These are phyloP conservation scores for Cheilosia scutellata DNA, from an alignment of 2,888 invertebrate species.

Conservation along the genomic window DNA sequence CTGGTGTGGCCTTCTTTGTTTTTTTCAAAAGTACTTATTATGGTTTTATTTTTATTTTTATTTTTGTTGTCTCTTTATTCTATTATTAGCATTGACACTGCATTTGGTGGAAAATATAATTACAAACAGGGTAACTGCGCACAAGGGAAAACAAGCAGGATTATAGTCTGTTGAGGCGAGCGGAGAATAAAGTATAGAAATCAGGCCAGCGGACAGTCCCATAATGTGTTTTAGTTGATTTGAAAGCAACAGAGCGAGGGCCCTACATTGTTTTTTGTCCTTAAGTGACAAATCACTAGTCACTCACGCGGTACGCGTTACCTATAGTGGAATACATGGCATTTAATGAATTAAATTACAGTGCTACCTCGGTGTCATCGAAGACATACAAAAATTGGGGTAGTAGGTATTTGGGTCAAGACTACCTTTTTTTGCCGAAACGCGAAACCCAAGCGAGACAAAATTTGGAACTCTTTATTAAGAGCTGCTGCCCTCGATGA, in stretches of 20 bases:
- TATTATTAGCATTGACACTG: slow-evolving; percentile 46
- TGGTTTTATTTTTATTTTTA: not conserved
- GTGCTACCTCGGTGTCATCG: no score
- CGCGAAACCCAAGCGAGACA: no score
- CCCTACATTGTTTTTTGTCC: no score
- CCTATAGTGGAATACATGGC: no score
- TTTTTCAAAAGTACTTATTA: not conserved
- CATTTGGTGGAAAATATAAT: slow-evolving; percentile 35
- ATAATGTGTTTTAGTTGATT: not conserved
- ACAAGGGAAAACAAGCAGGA: not conserved
- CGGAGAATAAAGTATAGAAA: not conserved
- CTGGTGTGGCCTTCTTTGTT: slow-evolving; percentile 40
- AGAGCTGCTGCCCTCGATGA: not conserved
- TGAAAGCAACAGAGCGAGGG: no score
- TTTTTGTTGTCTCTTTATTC: not conserved
- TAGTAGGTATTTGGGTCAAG: no score
- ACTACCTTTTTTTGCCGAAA: no score
- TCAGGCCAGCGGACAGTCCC: not conserved
- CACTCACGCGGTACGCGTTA: no score
- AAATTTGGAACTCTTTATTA: no score
- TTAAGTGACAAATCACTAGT: no score
- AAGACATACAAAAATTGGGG: no score
- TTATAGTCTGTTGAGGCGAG: not conserved
- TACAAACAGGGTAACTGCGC: slow-evolving; percentile 9
- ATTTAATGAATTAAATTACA: no score